phyloP scores from a whole-genome alignment of 2,888 invertebrate species.

The Anorthoa munda region DNA sequence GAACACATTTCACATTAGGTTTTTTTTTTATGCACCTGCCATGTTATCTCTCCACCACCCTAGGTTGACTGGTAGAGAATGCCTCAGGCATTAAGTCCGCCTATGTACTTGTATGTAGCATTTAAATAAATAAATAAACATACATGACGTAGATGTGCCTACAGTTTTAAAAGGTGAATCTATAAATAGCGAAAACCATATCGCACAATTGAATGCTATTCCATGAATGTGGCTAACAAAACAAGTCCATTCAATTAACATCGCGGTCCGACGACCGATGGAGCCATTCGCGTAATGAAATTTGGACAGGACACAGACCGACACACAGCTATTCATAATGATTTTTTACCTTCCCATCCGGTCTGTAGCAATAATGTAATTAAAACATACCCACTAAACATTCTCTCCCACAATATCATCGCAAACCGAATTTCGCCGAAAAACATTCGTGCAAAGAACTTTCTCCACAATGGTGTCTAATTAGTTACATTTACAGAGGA shows the following conservation, averaged over 20 bases:
- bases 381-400: slow-evolving; percentile 40
- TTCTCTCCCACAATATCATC: slow-evolving; percentile 43
- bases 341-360: slow-evolving; percentile 17
- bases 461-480: slow-evolving; percentile 69
- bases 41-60: too few relatives aligned
- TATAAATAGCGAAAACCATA: slow-evolving; percentile 39
- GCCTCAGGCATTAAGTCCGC: too few relatives aligned
- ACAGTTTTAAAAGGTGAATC: background rate
- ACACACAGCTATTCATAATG: slow-evolving; percentile 29
- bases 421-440: slow-evolving; percentile 54
- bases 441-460: slow-evolving; percentile 62
- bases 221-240: slow-evolving; percentile 77
- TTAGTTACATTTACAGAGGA: slow-evolving; percentile 71
- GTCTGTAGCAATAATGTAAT: slow-evolving; percentile 42
- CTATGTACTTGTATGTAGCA: too few relatives aligned
- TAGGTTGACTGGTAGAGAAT: too few relatives aligned
- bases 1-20: too few relatives aligned
- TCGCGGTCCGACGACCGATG: slow-evolving; percentile 73
- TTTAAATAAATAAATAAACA: too few relatives aligned
- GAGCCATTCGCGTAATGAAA: slow-evolving; percentile 81
- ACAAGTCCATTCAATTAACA: slow-evolving; percentile 83
- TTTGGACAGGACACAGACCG: slow-evolving; percentile 63
- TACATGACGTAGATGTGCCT: background rate
- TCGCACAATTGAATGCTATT: slow-evolving; percentile 67
- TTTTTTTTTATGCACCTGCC: too few relatives aligned